These are phyloP conservation scores for Holothuria glaberrima DNA, from an alignment of 35 echinoderm and acorn worm species.

Conservation along the genomic window DNA sequence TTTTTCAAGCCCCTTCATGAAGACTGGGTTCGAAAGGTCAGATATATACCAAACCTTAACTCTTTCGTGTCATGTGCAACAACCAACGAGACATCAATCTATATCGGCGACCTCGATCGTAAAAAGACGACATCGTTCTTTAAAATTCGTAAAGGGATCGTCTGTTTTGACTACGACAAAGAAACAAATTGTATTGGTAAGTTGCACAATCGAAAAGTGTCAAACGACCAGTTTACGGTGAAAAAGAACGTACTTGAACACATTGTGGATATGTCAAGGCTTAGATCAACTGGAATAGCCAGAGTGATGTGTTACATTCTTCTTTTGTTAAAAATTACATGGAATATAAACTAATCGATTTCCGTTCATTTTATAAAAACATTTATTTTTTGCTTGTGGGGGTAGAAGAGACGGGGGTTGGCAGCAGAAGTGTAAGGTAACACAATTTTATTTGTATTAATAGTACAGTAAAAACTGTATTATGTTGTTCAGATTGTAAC, in stretches of 20 bases:
- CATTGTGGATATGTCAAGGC: background rate
- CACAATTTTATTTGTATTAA: too few relatives aligned
- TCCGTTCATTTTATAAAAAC: too few relatives aligned
- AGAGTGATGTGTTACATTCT: background rate
- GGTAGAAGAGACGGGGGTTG: too few relatives aligned
- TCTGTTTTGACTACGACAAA: conserved; percentile 95
- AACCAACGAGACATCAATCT: conserved; percentile 89
- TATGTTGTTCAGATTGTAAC: too few relatives aligned
- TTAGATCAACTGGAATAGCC: background rate
- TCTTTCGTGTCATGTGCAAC: conserved; percentile 96
- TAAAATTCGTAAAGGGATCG: conserved; percentile 92
- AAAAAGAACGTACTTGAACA: background rate
- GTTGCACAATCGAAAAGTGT: background rate
- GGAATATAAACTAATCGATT: too few relatives aligned
- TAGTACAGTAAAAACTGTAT: too few relatives aligned
- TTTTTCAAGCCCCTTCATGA: conserved; percentile 75
- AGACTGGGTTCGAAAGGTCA: conserved; percentile 96
- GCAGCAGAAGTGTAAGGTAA: too few relatives aligned
- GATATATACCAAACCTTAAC: conserved; percentile 85
- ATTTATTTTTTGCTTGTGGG: too few relatives aligned
- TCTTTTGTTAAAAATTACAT: too few relatives aligned
- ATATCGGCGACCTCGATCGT: conserved; percentile 84
- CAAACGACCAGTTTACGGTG: background rate
- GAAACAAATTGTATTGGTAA: conserved; percentile 91
- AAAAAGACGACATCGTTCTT: conserved; percentile 94